Evolutionary conservation across 2,113 vertebrate species (phyloP).

Genomic region (Nerophis ophidion): DNA sequence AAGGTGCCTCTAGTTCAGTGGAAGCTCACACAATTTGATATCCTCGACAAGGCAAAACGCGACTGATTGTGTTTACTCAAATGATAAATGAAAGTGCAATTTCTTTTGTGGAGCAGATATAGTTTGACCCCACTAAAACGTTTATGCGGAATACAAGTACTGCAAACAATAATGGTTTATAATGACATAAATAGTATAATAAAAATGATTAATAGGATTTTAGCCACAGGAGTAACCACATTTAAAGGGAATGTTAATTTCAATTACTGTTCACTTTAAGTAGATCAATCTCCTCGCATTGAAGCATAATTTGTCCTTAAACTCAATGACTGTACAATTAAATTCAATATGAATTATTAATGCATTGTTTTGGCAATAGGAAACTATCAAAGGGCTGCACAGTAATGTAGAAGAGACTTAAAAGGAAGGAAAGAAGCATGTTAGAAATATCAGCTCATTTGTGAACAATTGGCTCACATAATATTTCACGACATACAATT

Average conservation of each 20-base stretch:
- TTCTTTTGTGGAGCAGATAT: not conserved
- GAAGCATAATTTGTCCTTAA: not conserved
- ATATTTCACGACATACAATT: slow-evolving; percentile 5
- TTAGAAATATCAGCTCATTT: slow-evolving; percentile 8
- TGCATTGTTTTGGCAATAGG: slow-evolving; percentile 40
- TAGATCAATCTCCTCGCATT: not conserved
- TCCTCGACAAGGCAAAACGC: not conserved
- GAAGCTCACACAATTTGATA: not conserved
- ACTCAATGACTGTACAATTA: not conserved
- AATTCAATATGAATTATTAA: slow-evolving; percentile 50
- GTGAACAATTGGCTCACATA: slow-evolving; percentile 2
- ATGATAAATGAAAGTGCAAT: slow-evolving; percentile 1
- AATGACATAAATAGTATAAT: not conserved
- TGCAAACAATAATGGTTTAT: not conserved
- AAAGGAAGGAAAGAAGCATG: slow-evolving; percentile 18
- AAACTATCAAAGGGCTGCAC: slow-evolving; percentile 40
- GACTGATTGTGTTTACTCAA: slow-evolving; percentile 1
- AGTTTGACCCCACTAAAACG: not conserved
- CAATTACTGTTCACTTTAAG: not conserved
- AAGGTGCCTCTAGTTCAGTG: not conserved
- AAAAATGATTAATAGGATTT: not conserved
- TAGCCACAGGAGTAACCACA: not conserved
- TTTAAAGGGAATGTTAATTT: not conserved
- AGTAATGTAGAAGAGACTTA: slow-evolving; percentile 35
- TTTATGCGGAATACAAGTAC: not conserved